Evolutionary conservation across 2,113 vertebrate genomes (phyloP).

Genomic region (Romanogobio albipinnatus): DNA sequence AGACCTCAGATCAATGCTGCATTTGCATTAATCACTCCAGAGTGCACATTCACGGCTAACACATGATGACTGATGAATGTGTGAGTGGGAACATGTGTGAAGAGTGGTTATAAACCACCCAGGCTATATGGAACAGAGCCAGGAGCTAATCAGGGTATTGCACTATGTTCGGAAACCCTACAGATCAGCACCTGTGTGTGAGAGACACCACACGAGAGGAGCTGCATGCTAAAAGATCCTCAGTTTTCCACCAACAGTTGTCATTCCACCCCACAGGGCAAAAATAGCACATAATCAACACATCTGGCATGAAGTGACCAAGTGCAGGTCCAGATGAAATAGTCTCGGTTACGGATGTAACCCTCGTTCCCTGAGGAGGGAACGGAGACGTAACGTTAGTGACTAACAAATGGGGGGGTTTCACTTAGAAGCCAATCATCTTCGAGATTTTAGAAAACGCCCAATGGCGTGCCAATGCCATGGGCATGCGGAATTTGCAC

Average conservation of each 20-base stretch:
- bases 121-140: constrained; percentile 39
- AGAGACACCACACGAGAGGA: background rate
- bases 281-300: background rate
- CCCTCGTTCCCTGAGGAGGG: no score
- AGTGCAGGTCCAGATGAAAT: background rate
- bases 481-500: no score
- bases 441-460: no score
- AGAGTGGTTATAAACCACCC: constrained; percentile 24
- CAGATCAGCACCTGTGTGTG: constrained; percentile 7
- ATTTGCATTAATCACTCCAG: constrained; percentile 58
- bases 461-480: no score
- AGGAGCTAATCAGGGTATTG: constrained; percentile 32
- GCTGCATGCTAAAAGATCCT: background rate
- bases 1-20: constrained; percentile 35
- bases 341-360: no score
- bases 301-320: constrained; percentile 15
- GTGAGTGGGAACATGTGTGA: constrained; percentile 54
- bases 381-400: no score
- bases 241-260: background rate
- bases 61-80: constrained; percentile 47
- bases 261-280: background rate
- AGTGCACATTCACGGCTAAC: constrained; percentile 36
- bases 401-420: no score
- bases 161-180: constrained; percentile 17
- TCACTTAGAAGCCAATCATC: no score